Base-by-base conservation (phyloP, 2,888 invertebrate genomes). In the Spodoptera littoralis region DNA sequence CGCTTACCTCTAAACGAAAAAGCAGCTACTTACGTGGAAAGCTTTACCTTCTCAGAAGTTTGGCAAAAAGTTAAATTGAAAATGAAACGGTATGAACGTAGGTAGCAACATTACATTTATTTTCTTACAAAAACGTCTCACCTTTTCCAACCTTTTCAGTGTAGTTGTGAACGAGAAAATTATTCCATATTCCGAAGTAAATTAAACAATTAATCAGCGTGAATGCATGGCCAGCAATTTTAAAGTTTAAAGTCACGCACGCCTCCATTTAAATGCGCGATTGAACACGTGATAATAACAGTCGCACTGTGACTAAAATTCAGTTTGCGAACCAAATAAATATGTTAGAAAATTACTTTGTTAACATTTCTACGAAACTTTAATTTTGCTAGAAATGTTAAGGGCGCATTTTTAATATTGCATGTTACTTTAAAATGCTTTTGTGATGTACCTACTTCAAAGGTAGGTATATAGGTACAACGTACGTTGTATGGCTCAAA, bases 201-300 rank as follows among this genome's bases (percentile, higher is more conserved):
- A 90, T 90, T 87, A 86, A 88, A 88, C 85, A 88, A 88, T 90
- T 91, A 88, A 90, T 91, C 91, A 90, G 80, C 83, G 0, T 77
- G 84, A 88, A 90, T 88, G 80, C 80, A 71, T 69, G 70, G 59
- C 61, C 67, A 60, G 47, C 48, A 62, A 63, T 78, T 82, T 82
- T 82, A 84, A 79, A 76, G 79, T 63, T 55, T 67, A 67, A 68
- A 76, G 86, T 83, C 88, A 88, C 88, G 88, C 80, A 83, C 62
- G 57, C 56, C 70, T 77, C 79, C 72, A 77, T 79, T 80, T 69
- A 78, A 80, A 84, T 83, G 80, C 79, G 76, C 73, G 82, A 84
- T 75, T 75, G 70, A 80, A 77, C 62, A 78, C 61, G 56, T 73
- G 70, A 72, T 73, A 66, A 60, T 46, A 56, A 27, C 45, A 45